Evolutionary conservation across 2,888 invertebrate species (phyloP).

Genomic region (Eudemis profundana): DNA sequence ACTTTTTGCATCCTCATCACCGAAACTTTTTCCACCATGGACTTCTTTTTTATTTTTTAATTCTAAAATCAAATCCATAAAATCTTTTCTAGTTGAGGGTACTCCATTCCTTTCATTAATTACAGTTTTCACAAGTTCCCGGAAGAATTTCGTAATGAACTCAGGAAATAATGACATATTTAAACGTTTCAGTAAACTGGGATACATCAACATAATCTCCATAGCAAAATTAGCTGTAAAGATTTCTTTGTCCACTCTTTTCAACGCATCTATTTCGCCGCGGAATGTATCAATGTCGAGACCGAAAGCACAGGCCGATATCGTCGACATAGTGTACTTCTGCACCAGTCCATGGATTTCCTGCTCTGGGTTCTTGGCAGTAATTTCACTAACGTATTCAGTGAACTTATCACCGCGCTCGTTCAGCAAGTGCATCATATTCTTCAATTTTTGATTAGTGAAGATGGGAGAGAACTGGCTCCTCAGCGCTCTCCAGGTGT

Average conservation of each 20-base stretch:
- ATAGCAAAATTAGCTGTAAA: neutral
- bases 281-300: neutral
- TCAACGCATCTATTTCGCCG: neutral
- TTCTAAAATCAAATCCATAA: slow-evolving; percentile 2
- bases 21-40: neutral
- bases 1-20: neutral
- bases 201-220: neutral
- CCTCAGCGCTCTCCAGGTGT: slow-evolving; percentile 19
- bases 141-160: neutral
- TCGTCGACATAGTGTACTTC: neutral
- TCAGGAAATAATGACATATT: neutral
- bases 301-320: neutral
- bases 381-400: neutral
- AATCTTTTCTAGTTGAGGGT: neutral
- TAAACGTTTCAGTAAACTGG: neutral
- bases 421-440: slow-evolving; percentile 39
- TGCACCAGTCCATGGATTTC: neutral
- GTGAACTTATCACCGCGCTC: neutral
- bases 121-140: neutral
- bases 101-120: neutral
- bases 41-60: neutral
- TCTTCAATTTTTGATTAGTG: slow-evolving; percentile 44
- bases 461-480: slow-evolving; percentile 45
- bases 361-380: neutral
- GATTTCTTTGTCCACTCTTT: neutral